These are phyloP conservation scores for Mastacembelus armatus DNA, from an alignment of 2,797 vertebrate genomes.

Conservation along the genomic window DNA sequence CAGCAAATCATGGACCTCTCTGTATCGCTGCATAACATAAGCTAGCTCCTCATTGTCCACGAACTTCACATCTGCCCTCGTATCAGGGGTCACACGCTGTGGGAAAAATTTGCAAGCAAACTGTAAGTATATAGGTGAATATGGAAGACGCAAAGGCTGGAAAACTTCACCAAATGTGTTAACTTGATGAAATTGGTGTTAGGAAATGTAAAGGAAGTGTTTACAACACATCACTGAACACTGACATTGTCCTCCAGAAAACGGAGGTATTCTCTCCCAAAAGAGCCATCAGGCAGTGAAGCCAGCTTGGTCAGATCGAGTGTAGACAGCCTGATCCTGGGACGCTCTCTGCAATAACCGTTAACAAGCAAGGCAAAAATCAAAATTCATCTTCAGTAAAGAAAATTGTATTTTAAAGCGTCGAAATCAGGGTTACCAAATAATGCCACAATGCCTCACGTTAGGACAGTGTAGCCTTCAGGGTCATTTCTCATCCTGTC, in stretches of 20 bases:
- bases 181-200: not conserved
- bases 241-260: constrained; percentile 94
- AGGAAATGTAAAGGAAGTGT: not conserved
- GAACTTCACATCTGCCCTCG: constrained; percentile 90
- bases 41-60: constrained; percentile 95
- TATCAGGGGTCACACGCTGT: constrained; percentile 94
- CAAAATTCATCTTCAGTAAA: not conserved
- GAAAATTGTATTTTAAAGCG: not conserved
- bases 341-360: constrained; percentile 86
- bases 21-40: constrained; percentile 94
- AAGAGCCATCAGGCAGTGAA: constrained; percentile 85
- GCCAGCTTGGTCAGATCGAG: constrained; percentile 85
- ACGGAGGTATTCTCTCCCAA: constrained; percentile 91
- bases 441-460: constrained; percentile 76
- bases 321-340: constrained; percentile 90
- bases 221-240: not conserved
- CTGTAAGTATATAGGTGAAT: not conserved
- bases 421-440: not conserved
- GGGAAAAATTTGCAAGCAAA: not conserved
- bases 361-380: not conserved
- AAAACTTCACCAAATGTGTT: not conserved
- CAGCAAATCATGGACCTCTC: constrained; percentile 94
- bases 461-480: constrained; percentile 90
- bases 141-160: not conserved
- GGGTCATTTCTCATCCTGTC: constrained; percentile 91